phyloP scores from a whole-genome alignment of 2,888 invertebrate genomes.

The Synanthedon myopaeformis region DNA sequence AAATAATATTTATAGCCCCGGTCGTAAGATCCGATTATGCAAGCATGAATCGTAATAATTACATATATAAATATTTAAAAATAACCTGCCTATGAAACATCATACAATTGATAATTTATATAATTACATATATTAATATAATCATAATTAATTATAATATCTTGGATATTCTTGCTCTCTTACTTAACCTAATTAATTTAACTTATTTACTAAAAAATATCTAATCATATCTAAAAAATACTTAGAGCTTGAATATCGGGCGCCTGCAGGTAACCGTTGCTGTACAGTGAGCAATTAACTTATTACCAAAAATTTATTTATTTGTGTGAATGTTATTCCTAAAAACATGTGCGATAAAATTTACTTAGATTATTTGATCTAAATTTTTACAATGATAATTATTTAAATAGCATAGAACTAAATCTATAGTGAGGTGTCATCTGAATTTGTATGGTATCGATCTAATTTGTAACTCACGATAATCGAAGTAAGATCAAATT shows the following conservation, averaged over 20 bases:
- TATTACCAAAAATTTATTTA: not conserved
- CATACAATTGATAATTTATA: slow-evolving; percentile 35
- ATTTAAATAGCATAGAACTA: too few relatives aligned
- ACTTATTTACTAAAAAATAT: slow-evolving; percentile 52
- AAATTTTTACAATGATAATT: too few relatives aligned
- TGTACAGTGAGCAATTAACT: slow-evolving; percentile 46
- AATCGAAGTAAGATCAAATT: too few relatives aligned
- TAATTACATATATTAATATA: slow-evolving; percentile 30
- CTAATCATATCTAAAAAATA: slow-evolving; percentile 64
- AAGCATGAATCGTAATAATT: slow-evolving; percentile 16
- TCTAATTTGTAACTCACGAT: too few relatives aligned
- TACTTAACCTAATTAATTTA: slow-evolving; percentile 26
- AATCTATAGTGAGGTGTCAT: too few relatives aligned
- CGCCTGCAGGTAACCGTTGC: slow-evolving; percentile 36
- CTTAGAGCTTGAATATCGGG: slow-evolving; percentile 48
- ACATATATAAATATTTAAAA: slow-evolving; percentile 22
- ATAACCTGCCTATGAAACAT: slow-evolving; percentile 30
- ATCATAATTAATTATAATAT: slow-evolving; percentile 50
- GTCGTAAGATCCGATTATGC: slow-evolving; percentile 42
- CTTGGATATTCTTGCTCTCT: slow-evolving; percentile 65
- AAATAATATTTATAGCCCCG: slow-evolving; percentile 15
- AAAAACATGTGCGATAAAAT: too few relatives aligned
- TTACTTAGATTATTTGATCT: too few relatives aligned
- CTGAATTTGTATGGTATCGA: too few relatives aligned
- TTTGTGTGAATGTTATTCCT: too few relatives aligned